These are phyloP conservation scores for Sebastes taczanowskii DNA, from an alignment of 2,797 vertebrate species.

Conservation along the genomic window DNA sequence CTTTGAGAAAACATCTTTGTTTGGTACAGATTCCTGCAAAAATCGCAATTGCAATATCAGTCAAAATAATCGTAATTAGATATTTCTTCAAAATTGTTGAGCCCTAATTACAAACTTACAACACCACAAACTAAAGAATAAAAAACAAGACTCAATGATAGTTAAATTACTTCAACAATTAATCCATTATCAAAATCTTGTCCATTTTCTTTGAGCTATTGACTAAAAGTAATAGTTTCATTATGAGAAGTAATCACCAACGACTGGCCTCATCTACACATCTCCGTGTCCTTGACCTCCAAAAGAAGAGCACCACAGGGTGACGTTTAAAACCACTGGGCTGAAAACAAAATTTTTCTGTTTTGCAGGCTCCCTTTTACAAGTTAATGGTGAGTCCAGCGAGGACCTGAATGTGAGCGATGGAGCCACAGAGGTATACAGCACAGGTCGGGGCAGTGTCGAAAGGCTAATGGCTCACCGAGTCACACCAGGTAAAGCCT, in stretches of 20 bases:
- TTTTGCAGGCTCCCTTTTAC: slow-evolving; percentile 10
- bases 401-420: not conserved
- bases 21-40: no score
- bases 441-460: slow-evolving; percentile 9
- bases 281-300: slow-evolving; percentile 13
- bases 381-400: not conserved
- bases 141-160: not conserved
- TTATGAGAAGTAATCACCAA: not conserved
- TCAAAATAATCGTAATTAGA: no score
- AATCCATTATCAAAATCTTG: not conserved
- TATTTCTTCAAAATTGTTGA: no score
- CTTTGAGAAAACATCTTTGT: no score
- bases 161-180: not conserved
- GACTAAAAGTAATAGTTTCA: not conserved
- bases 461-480: slow-evolving; percentile 48
- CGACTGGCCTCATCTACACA: not conserved
- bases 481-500: slow-evolving; percentile 57
- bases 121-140: not conserved
- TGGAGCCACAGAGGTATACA: slow-evolving; percentile 14
- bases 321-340: not conserved
- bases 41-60: no score
- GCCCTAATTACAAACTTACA: not conserved
- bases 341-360: slow-evolving; percentile 21
- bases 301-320: not conserved
- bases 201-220: not conserved